Evolutionary conservation across 2,797 vertebrate species (phyloP).

Genomic region (Gymnothorax javanicus): DNA sequence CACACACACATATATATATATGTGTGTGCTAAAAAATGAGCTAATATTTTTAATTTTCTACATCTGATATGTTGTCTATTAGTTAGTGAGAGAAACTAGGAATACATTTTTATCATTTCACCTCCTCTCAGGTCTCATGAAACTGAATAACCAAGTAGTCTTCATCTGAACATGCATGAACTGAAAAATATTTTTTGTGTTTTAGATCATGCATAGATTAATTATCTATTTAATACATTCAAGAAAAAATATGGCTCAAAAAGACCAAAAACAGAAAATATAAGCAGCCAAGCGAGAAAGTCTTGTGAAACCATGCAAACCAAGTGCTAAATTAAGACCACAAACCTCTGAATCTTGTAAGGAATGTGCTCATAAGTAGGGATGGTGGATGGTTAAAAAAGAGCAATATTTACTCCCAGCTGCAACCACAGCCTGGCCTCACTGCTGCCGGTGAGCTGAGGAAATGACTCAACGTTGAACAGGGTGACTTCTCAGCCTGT

Average conservation of each 20-base stretch:
- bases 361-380: not conserved
- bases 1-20: too few relatives aligned
- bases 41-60: too few relatives aligned
- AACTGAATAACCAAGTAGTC: constrained; percentile 22
- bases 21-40: too few relatives aligned
- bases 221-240: constrained; percentile 18
- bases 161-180: not conserved
- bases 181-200: not conserved
- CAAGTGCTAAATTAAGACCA: constrained; percentile 37
- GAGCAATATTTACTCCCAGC: constrained; percentile 35
- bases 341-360: constrained; percentile 36
- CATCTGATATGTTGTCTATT: too few relatives aligned
- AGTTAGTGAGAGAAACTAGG: constrained; percentile 14
- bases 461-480: not conserved
- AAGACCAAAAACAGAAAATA: constrained; percentile 30
- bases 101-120: constrained; percentile 30
- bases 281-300: constrained; percentile 24
- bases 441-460: not conserved
- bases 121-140: constrained; percentile 35
- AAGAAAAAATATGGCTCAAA: constrained; percentile 35
- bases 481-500: constrained; percentile 6
- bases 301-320: constrained; percentile 37
- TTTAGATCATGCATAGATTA: constrained; percentile 15
- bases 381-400: constrained; percentile 8
- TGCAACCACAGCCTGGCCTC: not conserved